Conservation (phyloP, 2,113 vertebrate species). For the Oenanthe melanoleuca region DNA sequence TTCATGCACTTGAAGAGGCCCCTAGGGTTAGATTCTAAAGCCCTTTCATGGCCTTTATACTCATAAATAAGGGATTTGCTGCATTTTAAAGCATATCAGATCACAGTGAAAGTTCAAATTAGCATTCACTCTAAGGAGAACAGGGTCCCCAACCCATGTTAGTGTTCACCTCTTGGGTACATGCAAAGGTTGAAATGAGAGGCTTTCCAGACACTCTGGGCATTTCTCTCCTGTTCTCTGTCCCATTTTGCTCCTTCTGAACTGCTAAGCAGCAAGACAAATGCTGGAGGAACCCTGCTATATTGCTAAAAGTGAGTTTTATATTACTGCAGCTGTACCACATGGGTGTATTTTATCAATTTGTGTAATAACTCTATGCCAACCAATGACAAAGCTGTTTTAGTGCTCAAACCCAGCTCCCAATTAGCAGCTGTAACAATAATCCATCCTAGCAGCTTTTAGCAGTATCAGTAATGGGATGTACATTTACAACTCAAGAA, state of each 20-base stretch:
- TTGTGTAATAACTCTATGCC: neutral
- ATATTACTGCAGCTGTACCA: neutral
- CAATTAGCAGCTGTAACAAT: neutral
- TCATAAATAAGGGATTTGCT: conserved; percentile 69
- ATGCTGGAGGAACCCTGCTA: neutral
- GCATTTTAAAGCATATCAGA: conserved; percentile 54
- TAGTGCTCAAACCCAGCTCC: neutral
- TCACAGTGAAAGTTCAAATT: conserved; percentile 51
- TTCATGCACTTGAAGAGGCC: conserved; percentile 54
- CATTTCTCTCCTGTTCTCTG: neutral
- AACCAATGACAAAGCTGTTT: neutral
- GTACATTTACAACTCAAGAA: neutral
- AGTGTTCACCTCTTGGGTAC: conserved; percentile 33
- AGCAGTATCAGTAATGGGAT: neutral
- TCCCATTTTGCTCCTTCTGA: neutral
- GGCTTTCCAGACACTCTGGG: conserved; percentile 7
- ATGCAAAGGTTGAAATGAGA: conserved; percentile 18
- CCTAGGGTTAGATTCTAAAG: conserved; percentile 56
- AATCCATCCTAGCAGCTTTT: neutral
- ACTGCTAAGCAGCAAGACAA: neutral
- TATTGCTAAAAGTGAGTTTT: neutral
- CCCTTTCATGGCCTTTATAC: conserved; percentile 47
- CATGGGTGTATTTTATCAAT: neutral
- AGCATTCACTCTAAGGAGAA: conserved; percentile 41
- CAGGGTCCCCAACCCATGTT: neutral